Evolutionary conservation across 1,140 invertebrate genomes (phyloP), one percentile per base, ranked within the genome.

Genomic region (Drosophila tropicalis): DNA sequence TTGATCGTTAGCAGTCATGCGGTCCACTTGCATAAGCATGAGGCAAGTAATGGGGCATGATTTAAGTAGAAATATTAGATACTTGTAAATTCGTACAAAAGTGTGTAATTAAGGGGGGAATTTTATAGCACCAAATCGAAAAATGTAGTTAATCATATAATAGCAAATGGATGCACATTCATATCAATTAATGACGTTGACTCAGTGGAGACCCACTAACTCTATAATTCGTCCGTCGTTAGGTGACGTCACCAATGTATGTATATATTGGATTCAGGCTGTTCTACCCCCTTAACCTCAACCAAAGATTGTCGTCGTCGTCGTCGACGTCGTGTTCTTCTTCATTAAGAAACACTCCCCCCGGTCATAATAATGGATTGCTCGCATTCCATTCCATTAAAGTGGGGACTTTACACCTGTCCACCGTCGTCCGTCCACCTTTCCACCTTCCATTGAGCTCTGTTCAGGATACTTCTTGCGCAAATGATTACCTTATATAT

Each of bases 401-500:
- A 54, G 39, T 12, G 41, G 44, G 44, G 17, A 32, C n/a, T 32
- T 22, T 29, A 4, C 6, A 22, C 32, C 17, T 15, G 17, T 13
- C 5, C n/a, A 67, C 70, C 22, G 22, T 22, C 19, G 1, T 1
- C 17, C 12, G 13, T 9, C 5, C 6, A 22, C 32, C 17, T 12
- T 13, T 10, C 5, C n/a, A 67, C 70, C 22, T n/a, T 17, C 22
- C 47, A 15, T 36, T 34, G 32, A 56, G 34, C 41, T 72, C 36
- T 54, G 40, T 34, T n/a, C 62, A 70, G 72, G 72, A 76, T 39
- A 22, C n/a, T 36, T 44, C 17, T 64, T 41, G 10, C 62, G n/a
- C 51, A 61, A 76, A 75, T 71, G 56, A 79, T 62, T 66, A 15
- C 44, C 61, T 73, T 86, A 82, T 82, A 86, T 82, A 86, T 82